Percentiles rank a stretch among this genome's conserved stretches.
These are phyloP conservation scores for Oreochromis grahami DNA, from an alignment of 2,797 vertebrate species.

Conservation along the genomic window DNA sequence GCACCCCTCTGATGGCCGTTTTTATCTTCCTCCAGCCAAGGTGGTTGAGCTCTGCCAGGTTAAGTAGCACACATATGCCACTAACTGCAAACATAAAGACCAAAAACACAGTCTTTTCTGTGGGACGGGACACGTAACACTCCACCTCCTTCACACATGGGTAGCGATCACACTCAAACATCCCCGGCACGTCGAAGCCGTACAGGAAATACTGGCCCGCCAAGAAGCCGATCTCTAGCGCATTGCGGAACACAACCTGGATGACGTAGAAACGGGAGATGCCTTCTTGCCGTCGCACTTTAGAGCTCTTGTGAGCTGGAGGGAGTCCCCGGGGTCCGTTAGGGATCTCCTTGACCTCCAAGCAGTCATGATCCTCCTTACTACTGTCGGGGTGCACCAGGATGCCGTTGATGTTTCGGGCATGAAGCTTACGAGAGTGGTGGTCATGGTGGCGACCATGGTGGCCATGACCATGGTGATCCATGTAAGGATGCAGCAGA, in stretches of 20 bases:
- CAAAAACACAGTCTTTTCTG: conserved; percentile 89
- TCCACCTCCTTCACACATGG: conserved; percentile 90
- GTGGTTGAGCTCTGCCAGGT: conserved; percentile 91
- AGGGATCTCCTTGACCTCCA: conserved; percentile 80
- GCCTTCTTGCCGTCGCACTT: conserved; percentile 81
- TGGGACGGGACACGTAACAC: conserved; percentile 89
- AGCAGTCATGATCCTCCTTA: conserved; percentile 79
- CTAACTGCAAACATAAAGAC: conserved; percentile 93
- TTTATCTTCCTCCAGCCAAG: conserved; percentile 89
- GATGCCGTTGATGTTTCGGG: conserved; percentile 78
- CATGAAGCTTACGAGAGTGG: conserved; percentile 68
- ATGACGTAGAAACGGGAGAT: conserved; percentile 90
- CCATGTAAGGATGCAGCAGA: conserved; percentile 79
- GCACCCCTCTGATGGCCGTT: conserved; percentile 81
- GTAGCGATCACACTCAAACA: conserved; percentile 87
- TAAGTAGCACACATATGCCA: conserved; percentile 88
- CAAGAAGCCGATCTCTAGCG: conserved; percentile 85
- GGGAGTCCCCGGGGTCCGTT: conserved; percentile 68
- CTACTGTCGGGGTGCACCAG: conserved; percentile 74
- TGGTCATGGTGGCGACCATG: conserved; percentile 71
- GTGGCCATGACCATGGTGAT: conserved; percentile 70
- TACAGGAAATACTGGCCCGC: conserved; percentile 90
- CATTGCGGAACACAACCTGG: conserved; percentile 89
- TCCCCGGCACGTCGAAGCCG: conserved; percentile 85
- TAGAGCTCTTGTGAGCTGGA: conserved; percentile 76